A percentile compares a stretch with the other conserved stretches of the same genome.
Evolutionary conservation across 2,888 invertebrate genomes (phyloP).

Genomic region (Limnephilus marmoratus): DNA sequence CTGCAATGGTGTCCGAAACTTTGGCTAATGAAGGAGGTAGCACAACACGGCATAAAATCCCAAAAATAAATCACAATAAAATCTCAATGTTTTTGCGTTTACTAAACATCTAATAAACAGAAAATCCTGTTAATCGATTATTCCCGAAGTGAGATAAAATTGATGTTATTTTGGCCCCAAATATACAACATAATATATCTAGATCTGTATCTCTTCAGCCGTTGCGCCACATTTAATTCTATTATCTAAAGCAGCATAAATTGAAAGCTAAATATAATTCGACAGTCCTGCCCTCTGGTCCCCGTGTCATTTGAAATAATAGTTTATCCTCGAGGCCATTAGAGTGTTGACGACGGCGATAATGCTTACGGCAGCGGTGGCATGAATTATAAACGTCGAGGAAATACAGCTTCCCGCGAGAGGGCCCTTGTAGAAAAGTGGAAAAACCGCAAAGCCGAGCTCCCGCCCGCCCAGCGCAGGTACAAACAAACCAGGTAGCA

Average conservation of each 20-base stretch:
- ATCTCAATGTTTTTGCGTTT: too few species aligned
- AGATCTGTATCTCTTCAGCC: too few species aligned
- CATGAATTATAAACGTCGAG: slow-evolving; percentile 42
- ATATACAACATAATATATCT: too few species aligned
- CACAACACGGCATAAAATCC: too few species aligned
- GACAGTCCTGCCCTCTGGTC: neutral
- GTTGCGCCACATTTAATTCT: neutral
- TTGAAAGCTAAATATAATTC: neutral
- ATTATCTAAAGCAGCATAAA: neutral
- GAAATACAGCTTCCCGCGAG: neutral
- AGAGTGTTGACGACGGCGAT: neutral
- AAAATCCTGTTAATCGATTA: neutral
- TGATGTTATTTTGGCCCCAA: neutral
- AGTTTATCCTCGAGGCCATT: neutral
- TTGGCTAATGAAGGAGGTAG: too few species aligned
- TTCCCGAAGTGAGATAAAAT: too few species aligned
- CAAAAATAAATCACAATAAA: too few species aligned
- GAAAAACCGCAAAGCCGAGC: slow-evolving; percentile 4
- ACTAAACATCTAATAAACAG: neutral
- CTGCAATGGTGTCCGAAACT: too few species aligned
- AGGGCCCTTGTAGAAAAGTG: slow-evolving; percentile 30
- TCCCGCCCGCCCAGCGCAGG: neutral
- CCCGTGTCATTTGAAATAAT: neutral
- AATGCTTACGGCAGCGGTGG: slow-evolving; percentile 3
- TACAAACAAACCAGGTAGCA: neutral